Conservation (phyloP, 2,113 vertebrate genomes). For the Gallinago undulata region DNA sequence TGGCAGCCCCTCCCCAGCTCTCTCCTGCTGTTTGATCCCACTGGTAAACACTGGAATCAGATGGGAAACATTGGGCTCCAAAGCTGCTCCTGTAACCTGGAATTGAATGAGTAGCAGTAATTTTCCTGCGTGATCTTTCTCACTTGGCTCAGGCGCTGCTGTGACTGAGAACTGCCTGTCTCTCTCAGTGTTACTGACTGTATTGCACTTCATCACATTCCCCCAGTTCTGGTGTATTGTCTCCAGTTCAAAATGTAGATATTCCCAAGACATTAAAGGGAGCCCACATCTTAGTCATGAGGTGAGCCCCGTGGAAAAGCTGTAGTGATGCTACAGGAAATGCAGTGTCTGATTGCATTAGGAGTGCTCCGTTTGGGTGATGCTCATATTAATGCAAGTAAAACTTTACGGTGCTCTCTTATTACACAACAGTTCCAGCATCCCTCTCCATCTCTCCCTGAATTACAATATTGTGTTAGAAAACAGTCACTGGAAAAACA, state of each 20-base stretch:
- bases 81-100: background rate
- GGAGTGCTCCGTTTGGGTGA: background rate
- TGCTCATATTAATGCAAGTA: background rate
- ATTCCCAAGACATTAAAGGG: background rate
- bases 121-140: background rate
- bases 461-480: background rate
- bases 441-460: background rate
- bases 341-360: background rate
- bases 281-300: background rate
- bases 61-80: background rate
- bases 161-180: rapidly evolving
- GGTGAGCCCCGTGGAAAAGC: background rate
- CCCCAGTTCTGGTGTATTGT: background rate
- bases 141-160: background rate
- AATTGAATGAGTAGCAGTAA: background rate
- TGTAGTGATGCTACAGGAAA: background rate
- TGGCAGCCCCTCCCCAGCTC: background rate
- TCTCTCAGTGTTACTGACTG: background rate
- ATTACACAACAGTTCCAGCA: background rate
- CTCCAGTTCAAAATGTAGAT: background rate
- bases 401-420: background rate
- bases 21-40: background rate
- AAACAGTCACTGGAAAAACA: background rate
- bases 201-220: background rate
- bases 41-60: background rate